phyloP scores from a whole-genome alignment of 2,888 invertebrate genomes.

The Eupithecia subumbrata region DNA sequence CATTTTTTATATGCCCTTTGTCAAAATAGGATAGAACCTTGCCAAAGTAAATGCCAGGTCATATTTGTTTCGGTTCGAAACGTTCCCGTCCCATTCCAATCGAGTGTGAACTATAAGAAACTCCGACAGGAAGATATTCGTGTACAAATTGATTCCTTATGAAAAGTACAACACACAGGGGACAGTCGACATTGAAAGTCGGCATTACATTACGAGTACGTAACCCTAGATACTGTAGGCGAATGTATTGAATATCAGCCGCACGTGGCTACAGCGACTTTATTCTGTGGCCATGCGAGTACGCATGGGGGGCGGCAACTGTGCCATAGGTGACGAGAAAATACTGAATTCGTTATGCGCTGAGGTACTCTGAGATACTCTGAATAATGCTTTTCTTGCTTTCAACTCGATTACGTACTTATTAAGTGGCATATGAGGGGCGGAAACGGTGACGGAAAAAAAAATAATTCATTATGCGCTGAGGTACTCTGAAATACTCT shows the following conservation, averaged over 20 bases:
- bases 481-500: neutral
- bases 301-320: neutral
- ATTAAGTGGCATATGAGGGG: too few species aligned
- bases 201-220: slow-evolving; percentile 80
- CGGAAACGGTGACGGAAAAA: neutral
- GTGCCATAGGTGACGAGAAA: neutral
- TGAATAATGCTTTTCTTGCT: neutral
- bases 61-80: neutral
- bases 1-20: too few species aligned
- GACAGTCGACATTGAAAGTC: slow-evolving; percentile 77
- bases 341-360: neutral
- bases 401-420: too few species aligned
- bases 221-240: slow-evolving; percentile 74
- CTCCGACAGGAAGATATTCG: neutral
- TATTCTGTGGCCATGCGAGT: neutral
- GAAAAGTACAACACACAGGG: slow-evolving; percentile 37
- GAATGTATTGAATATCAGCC: slow-evolving; percentile 72
- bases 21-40: too few species aligned
- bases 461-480: neutral
- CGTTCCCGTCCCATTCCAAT: neutral
- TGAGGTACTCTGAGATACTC: neutral
- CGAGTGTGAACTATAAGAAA: neutral
- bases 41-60: neutral
- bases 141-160: slow-evolving; percentile 16
- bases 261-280: slow-evolving; percentile 64